A percentile compares a stretch with the other conserved stretches of the same genome.
These are phyloP conservation scores for Apotomis turbidana DNA, from an alignment of 2,888 invertebrate species.

Conservation along the genomic window DNA sequence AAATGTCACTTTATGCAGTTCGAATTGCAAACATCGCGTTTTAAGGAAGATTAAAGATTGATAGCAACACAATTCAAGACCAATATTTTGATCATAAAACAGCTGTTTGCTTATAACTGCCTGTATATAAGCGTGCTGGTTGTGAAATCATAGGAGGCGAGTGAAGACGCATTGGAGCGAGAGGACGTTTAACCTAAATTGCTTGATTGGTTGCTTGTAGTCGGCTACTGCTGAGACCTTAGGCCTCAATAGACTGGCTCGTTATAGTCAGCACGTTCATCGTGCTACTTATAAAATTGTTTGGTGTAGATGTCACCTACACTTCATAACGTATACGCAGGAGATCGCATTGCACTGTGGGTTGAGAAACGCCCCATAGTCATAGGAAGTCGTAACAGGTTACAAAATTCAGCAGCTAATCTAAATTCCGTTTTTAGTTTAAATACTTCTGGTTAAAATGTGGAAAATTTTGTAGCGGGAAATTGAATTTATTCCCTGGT, in stretches of 20 bases:
- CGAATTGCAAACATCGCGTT: no score
- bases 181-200: conserved; percentile 72
- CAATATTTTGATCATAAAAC: no score
- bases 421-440: no score
- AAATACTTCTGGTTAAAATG: no score
- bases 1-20: no score
- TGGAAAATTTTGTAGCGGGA: no score
- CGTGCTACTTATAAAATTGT: conserved; percentile 34
- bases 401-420: no score
- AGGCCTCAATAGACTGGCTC: conserved; percentile 38
- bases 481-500: no score
- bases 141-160: conserved; percentile 52
- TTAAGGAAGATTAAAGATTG: no score
- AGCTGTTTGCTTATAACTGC: no score
- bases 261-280: conserved; percentile 33
- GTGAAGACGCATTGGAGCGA: conserved; percentile 49
- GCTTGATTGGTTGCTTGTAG: conserved; percentile 66
- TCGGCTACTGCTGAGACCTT: conserved; percentile 35
- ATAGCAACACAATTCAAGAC: no score
- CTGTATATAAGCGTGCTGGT: conserved; percentile 16
- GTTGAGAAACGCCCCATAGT: neutral
- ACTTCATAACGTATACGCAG: conserved; percentile 12
- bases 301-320: conserved; percentile 20
- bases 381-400: neutral
- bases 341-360: neutral